Base-by-base conservation (phyloP, 2,797 vertebrate genomes). In the Tapera naevia region DNA sequence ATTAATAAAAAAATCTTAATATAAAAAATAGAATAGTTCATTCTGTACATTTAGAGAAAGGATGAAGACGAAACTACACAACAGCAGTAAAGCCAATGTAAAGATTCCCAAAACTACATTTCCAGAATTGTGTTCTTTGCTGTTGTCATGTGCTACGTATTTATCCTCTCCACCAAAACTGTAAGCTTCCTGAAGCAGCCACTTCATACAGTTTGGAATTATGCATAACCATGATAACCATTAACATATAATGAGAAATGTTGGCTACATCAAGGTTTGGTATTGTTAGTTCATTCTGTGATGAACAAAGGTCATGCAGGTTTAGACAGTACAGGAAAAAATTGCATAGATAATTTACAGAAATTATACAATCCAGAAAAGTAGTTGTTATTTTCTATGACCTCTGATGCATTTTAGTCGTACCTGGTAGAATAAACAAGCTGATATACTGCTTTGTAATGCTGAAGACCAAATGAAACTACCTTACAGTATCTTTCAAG, bases 1-100 rank as follows among this genome's bases (percentile, higher is more conserved):
- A 96, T 89, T 97, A 73, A 85, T 71, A 70, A 73, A 97, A 92
- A 78, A 11, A 10, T 5, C 16, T 72, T 54, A 46, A 73, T 90
- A 87, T 71, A 87, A 95, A 89, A 96, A 80, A 72, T 27, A 80
- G 18, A 88, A 50, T 53, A 39, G 46, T 45, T 75, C 5, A 64
- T 86, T 93, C 33, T 74, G 14, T 75, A 89, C 39, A 92, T 41
- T 64, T 50, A 53, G 25, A 62, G 18, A 70, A 92, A 65, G 27
- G 33, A 89, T 41, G 82, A 66, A 74, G 41, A 67, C 37, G 18
- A 84, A 89, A 80, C 16, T 64, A 62, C 30, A 92, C 51, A 76
- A 69, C 0, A 33, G 50, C 27, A 62, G 48, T 58, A 61, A 45
- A 88, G 11, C 71, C 10, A 65, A 32, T 72, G 69, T 69, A 35